Percentiles rank a stretch among this genome's conserved stretches.
Conservation (phyloP, 2,797 vertebrate genomes). For the Odontamblyopus rebecca region DNA sequence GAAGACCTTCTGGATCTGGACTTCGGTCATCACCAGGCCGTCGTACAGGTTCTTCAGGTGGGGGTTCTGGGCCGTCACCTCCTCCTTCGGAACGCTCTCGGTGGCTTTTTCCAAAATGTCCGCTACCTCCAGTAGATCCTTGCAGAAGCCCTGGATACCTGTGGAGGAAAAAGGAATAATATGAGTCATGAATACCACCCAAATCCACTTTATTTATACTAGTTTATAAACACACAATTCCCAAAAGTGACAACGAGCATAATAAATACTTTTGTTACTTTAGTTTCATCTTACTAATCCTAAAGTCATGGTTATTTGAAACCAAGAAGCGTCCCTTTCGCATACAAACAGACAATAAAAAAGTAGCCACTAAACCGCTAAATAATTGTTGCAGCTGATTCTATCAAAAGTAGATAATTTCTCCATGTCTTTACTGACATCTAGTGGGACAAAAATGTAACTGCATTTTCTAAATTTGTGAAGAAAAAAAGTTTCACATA, state of each 20-base stretch:
- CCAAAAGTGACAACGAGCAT: too few species aligned
- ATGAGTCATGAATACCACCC: too few species aligned
- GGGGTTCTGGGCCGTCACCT: conserved; percentile 87
- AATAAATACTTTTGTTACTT: too few species aligned
- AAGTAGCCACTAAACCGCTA: too few species aligned
- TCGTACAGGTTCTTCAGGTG: conserved; percentile 95
- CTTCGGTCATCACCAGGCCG: conserved; percentile 92
- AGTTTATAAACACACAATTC: too few species aligned
- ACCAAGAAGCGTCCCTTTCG: too few species aligned
- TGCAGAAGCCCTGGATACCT: conserved; percentile 98
- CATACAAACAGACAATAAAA: too few species aligned
- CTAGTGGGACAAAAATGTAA: conserved; percentile 3
- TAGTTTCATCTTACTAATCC: too few species aligned
- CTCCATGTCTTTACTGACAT: conserved; percentile 4
- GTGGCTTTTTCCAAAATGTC: conserved; percentile 97
- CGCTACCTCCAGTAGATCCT: conserved; percentile 95
- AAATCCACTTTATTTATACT: too few species aligned
- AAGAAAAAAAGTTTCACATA: not conserved
- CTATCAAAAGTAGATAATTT: too few species aligned
- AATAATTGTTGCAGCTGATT: too few species aligned
- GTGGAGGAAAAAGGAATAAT: not conserved
- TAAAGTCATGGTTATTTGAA: too few species aligned
- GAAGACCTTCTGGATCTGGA: conserved; percentile 95
- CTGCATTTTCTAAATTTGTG: not conserved
- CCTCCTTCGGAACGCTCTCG: conserved; percentile 89